phyloP scores from a whole-genome alignment of 1,140 invertebrate genomes.

The Phthorimaea operculella region DNA sequence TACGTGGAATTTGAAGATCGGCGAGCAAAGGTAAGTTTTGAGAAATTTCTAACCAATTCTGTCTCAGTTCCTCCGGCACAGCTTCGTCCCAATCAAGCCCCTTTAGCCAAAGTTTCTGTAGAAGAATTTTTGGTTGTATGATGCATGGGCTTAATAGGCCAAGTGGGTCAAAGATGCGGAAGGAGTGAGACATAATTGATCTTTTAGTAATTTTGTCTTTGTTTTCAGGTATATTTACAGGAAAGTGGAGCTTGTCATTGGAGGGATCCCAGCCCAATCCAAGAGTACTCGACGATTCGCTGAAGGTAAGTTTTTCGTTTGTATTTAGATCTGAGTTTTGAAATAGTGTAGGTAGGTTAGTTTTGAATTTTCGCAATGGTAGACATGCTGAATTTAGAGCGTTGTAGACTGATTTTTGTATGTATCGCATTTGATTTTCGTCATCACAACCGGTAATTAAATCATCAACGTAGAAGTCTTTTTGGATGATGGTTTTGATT shows the following conservation, averaged over 20 bases:
- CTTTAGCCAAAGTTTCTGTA: constrained; percentile 47
- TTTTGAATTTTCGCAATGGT: neutral
- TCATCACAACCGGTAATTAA: constrained; percentile 22
- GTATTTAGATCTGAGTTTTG: constrained; percentile 16
- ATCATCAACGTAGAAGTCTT: constrained; percentile 59
- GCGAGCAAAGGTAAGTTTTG: constrained; percentile 6
- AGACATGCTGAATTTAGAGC: constrained; percentile 4
- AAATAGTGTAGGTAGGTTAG: constrained; percentile 5
- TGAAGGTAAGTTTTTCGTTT: constrained; percentile 10
- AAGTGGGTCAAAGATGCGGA: constrained; percentile 49
- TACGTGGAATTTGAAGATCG: constrained; percentile 8
- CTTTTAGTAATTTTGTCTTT: constrained; percentile 13
- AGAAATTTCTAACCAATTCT: constrained; percentile 7
- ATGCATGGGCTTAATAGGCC: constrained; percentile 45
- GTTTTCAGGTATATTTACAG: neutral
- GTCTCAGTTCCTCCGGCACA: constrained; percentile 9
- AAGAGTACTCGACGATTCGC: constrained; percentile 3
- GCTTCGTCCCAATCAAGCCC: constrained; percentile 53
- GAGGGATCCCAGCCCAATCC: constrained; percentile 6
- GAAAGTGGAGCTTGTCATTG: constrained; percentile 8
- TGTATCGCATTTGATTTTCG: constrained; percentile 13
- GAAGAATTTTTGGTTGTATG: constrained; percentile 44
- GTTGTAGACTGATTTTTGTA: constrained; percentile 5
- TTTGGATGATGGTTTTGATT: constrained; percentile 23
- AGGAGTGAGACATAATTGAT: constrained; percentile 20